Percentiles rank a stretch among this genome's conserved stretches.
Evolutionary conservation across 2,113 vertebrate genomes (phyloP).

Genomic region (Odobenus rosmarus): DNA sequence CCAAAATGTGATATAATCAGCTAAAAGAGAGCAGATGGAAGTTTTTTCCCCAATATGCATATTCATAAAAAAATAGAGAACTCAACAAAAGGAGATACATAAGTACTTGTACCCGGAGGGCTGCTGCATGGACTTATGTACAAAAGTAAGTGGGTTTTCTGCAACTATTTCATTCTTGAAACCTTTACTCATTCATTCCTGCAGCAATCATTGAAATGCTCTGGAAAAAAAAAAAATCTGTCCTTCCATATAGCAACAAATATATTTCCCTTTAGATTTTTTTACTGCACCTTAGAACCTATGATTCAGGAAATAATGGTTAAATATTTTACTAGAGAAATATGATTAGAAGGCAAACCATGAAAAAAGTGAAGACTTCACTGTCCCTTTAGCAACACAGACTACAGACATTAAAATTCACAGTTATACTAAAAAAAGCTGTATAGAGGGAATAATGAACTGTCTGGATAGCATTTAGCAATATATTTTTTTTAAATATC

Average conservation of each 20-base stretch:
- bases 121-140: slow-evolving; percentile 22
- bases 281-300: slow-evolving; percentile 53
- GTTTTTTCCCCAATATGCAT: slow-evolving; percentile 60
- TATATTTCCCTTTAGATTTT: slow-evolving; percentile 28
- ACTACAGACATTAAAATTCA: slow-evolving; percentile 16
- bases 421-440: background rate
- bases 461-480: background rate
- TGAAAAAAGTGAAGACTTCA: background rate
- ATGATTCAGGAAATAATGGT: slow-evolving; percentile 45
- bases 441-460: background rate
- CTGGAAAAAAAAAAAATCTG: background rate
- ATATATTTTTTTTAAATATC: background rate
- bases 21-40: slow-evolving; percentile 76
- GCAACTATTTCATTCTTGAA: slow-evolving; percentile 60
- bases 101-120: background rate
- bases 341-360: slow-evolving; percentile 56
- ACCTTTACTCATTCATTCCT: slow-evolving; percentile 65
- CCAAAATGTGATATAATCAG: slow-evolving; percentile 79
- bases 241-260: slow-evolving; percentile 36
- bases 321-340: slow-evolving; percentile 65
- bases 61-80: slow-evolving; percentile 77
- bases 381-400: background rate
- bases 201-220: slow-evolving; percentile 55
- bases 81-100: slow-evolving; percentile 63
- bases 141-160: slow-evolving; percentile 44